Percentiles rank a stretch among this genome's conserved stretches.
Conservation (phyloP, 2,113 vertebrate genomes). For the Myiozetetes cayanensis region DNA sequence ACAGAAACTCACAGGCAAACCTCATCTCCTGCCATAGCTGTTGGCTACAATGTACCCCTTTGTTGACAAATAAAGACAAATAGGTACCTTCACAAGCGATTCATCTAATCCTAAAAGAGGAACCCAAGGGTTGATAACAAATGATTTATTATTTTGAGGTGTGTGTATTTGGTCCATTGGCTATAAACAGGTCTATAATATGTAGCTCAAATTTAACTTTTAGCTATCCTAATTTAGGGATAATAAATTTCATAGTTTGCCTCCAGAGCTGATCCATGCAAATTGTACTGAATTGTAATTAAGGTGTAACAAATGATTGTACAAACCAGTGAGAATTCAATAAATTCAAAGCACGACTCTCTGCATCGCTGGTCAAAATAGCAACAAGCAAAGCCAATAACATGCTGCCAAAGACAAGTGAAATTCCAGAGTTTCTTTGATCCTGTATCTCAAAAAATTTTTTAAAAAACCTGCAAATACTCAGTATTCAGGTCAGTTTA, state of each 20-base stretch:
- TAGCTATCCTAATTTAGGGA: background rate
- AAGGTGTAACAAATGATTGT: conserved; percentile 41
- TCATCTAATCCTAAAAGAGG: background rate
- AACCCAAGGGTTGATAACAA: background rate
- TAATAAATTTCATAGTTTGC: conserved; percentile 10
- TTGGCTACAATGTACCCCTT: background rate
- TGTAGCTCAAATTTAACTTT: background rate
- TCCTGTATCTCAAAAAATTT: background rate
- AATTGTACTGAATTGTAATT: conserved; percentile 13
- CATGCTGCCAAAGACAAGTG: conserved; percentile 12
- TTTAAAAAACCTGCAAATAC: conserved; percentile 13
- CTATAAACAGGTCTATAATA: background rate
- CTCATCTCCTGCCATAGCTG: background rate
- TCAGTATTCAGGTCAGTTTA: conserved; percentile 66
- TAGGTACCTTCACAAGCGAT: background rate
- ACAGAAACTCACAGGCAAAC: background rate
- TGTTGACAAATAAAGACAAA: background rate
- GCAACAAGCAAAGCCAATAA: conserved; percentile 19
- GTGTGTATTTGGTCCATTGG: background rate
- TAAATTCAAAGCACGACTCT: conserved; percentile 20
- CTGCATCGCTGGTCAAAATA: background rate
- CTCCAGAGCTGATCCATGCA: conserved; percentile 16
- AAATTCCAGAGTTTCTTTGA: conserved; percentile 36
- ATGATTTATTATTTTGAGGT: background rate
- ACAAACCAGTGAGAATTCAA: conserved; percentile 23